phyloP scores from a whole-genome alignment of 2,888 invertebrate genomes.

The Physocephala rufipes region DNA sequence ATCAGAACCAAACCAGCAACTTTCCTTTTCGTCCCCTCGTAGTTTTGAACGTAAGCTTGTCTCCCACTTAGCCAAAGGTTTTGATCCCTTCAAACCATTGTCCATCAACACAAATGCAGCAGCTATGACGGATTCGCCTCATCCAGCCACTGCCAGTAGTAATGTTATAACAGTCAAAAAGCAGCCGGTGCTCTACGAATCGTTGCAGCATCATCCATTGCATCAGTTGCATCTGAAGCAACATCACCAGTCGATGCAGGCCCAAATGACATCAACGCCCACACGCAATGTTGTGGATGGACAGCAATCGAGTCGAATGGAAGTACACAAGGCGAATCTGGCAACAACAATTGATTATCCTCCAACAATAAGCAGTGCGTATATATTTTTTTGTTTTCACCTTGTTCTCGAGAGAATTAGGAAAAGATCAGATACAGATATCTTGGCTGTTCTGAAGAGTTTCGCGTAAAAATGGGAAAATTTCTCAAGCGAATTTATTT shows the following conservation, averaged over 20 bases:
- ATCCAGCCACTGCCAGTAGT: constrained; percentile 32
- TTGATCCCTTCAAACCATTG: constrained; percentile 63
- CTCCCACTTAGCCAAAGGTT: constrained; percentile 62
- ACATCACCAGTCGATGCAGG: constrained; percentile 29
- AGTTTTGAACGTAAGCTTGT: constrained; percentile 64
- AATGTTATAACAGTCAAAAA: constrained; percentile 51
- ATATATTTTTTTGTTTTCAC: constrained; percentile 5
- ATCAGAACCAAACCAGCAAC: constrained; percentile 10
- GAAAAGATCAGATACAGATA: neutral
- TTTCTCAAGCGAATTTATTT: neutral
- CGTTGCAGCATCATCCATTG: constrained; percentile 59
- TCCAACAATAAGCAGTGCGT: constrained; percentile 39
- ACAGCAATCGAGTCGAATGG: constrained; percentile 61
- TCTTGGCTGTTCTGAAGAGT: neutral
- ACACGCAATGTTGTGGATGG: constrained; percentile 51
- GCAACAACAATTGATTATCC: constrained; percentile 58
- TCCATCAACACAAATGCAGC: constrained; percentile 58
- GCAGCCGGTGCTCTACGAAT: constrained; percentile 58
- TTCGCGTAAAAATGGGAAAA: neutral
- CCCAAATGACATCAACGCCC: neutral
- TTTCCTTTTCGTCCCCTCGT: constrained; percentile 21
- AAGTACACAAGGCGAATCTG: constrained; percentile 61
- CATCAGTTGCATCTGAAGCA: constrained; percentile 52
- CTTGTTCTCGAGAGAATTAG: neutral
- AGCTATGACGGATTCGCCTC: constrained; percentile 26